These are phyloP conservation scores for Beris chalybata DNA, from an alignment of 2,888 invertebrate species.

Conservation along the genomic window DNA sequence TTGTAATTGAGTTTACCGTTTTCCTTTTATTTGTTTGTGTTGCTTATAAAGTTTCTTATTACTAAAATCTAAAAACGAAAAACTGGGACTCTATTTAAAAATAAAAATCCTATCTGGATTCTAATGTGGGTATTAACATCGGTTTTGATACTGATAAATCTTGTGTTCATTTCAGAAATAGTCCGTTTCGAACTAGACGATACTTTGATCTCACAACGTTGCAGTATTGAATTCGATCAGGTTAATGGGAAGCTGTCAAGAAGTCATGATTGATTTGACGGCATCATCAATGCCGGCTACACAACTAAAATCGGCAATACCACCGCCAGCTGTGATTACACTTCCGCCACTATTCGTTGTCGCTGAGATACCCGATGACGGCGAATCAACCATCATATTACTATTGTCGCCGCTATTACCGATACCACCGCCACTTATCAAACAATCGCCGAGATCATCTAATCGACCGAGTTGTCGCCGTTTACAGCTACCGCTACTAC, in stretches of 20 bases:
- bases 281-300: constrained; percentile 59
- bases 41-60: too few relatives aligned
- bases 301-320: constrained; percentile 50
- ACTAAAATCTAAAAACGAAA: too few relatives aligned
- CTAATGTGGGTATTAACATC: too few relatives aligned
- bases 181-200: not conserved
- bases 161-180: too few relatives aligned
- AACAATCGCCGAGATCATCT: constrained; percentile 53
- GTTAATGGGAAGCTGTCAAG: constrained; percentile 50
- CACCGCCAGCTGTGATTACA: constrained; percentile 31
- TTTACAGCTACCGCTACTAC: constrained; percentile 12
- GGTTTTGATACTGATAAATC: too few relatives aligned
- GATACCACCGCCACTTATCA: constrained; percentile 46
- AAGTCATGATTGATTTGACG: constrained; percentile 60
- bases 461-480: constrained; percentile 40
- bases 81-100: too few relatives aligned
- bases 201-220: constrained; percentile 34
- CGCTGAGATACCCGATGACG: constrained; percentile 39
- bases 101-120: too few relatives aligned
- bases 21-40: too few relatives aligned
- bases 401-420: constrained; percentile 43
- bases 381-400: constrained; percentile 43
- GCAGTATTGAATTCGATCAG: constrained; percentile 41
- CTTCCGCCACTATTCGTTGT: constrained; percentile 38
- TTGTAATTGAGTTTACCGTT: too few relatives aligned